Conservation (phyloP, 2,888 invertebrate genomes). For the Ashinkailepas kermadecensis region DNA sequence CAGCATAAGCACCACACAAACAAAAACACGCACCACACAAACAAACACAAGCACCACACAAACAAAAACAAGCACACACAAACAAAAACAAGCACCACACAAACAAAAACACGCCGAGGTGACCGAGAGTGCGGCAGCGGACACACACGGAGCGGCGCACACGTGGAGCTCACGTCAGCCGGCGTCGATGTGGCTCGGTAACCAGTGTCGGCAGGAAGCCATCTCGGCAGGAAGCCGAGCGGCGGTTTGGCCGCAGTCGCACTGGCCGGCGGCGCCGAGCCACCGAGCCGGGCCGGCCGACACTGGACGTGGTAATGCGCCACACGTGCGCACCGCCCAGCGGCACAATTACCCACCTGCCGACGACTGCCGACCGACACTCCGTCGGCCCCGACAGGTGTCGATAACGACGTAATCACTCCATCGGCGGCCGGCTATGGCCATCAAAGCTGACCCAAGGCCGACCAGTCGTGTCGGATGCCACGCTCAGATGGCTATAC, state of each 20-base stretch:
- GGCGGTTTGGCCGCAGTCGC: not conserved
- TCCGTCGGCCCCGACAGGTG: not conserved
- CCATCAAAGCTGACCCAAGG: not conserved
- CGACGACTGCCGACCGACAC: not conserved
- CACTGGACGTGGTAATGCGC: not conserved
- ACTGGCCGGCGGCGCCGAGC: no score
- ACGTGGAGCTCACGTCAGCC: not conserved
- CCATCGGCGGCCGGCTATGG: not conserved
- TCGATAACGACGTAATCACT: conserved; percentile 1
- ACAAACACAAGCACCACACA: no score
- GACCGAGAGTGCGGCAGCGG: not conserved
- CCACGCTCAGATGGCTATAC: no score
- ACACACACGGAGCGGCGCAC: not conserved
- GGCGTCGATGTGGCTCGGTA: not conserved
- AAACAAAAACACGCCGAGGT: not conserved
- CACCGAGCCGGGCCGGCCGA: not conserved
- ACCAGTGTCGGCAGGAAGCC: not conserved
- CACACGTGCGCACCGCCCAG: not conserved
- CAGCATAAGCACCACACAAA: no score
- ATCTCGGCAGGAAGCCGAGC: not conserved
- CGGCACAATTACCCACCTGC: not conserved
- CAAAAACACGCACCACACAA: no score
- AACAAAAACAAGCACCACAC: no score
- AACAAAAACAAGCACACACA: no score
- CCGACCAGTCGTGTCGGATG: not conserved